These are phyloP conservation scores for Argyrosomus regius DNA, from an alignment of 2,797 vertebrate genomes.

Conservation along the genomic window DNA sequence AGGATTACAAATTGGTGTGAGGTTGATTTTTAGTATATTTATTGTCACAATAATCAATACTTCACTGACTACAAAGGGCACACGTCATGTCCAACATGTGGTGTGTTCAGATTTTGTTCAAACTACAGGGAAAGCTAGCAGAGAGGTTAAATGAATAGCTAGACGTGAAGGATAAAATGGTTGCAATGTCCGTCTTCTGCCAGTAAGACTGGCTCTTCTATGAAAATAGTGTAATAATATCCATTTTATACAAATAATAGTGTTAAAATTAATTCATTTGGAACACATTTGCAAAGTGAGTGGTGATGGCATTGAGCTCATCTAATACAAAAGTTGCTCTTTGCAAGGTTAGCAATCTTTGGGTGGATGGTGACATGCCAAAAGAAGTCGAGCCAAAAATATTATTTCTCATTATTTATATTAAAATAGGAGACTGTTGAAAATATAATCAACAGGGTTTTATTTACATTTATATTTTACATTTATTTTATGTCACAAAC, in stretches of 20 bases:
- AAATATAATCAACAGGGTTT: background rate
- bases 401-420: background rate
- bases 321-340: conserved; percentile 3
- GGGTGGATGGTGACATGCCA: background rate
- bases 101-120: too few relatives aligned
- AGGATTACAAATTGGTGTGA: background rate
- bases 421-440: background rate
- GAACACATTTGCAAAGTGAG: background rate
- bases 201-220: background rate
- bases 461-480: background rate
- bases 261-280: background rate
- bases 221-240: background rate
- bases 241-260: background rate
- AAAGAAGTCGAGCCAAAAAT: background rate
- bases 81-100: too few relatives aligned
- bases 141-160: too few relatives aligned
- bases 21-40: background rate
- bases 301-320: background rate
- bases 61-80: background rate
- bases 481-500: background rate
- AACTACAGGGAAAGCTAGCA: too few relatives aligned
- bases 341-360: background rate
- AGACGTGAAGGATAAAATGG: too few relatives aligned
- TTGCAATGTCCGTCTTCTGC: too few relatives aligned
- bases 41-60: background rate